Conservation (phyloP, 2,888 invertebrate genomes). For the Andrena trimmerana region DNA sequence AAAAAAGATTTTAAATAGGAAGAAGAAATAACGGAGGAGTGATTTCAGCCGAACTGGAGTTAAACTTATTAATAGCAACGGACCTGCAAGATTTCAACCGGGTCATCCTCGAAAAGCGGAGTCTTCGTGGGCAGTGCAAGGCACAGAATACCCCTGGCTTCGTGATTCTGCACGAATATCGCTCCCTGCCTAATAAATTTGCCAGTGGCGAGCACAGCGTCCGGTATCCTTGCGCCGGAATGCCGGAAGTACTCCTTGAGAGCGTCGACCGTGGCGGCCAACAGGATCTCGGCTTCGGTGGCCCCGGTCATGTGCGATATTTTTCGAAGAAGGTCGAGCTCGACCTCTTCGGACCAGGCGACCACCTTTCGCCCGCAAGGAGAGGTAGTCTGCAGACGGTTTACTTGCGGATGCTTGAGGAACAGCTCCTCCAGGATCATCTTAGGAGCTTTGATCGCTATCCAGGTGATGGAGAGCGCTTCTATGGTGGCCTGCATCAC, state of each 20-base stretch:
- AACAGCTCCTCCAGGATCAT: conserved; percentile 88
- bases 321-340: conserved; percentile 87
- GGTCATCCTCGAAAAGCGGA: conserved; percentile 82
- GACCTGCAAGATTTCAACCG: conserved; percentile 82
- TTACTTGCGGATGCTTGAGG: conserved; percentile 86
- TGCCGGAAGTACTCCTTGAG: conserved; percentile 89
- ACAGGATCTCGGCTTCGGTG: conserved; percentile 88
- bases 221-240: conserved; percentile 86
- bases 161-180: conserved; percentile 85
- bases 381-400: conserved; percentile 88
- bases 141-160: conserved; percentile 88
- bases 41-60: too few species aligned
- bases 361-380: conserved; percentile 91
- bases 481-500: conserved; percentile 84
- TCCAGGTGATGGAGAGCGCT: conserved; percentile 82
- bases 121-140: conserved; percentile 87
- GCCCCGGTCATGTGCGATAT: conserved; percentile 88
- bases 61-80: not conserved
- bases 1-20: too few species aligned
- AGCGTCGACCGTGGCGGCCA: conserved; percentile 88
- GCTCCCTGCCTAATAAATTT: conserved; percentile 88
- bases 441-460: conserved; percentile 86
- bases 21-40: too few species aligned
- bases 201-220: conserved; percentile 88
- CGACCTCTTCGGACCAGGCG: conserved; percentile 90